A percentile compares a stretch with the other conserved stretches of the same genome.
Evolutionary conservation across 2,888 invertebrate species (phyloP).

Genomic region (Calliopum simillimum): DNA sequence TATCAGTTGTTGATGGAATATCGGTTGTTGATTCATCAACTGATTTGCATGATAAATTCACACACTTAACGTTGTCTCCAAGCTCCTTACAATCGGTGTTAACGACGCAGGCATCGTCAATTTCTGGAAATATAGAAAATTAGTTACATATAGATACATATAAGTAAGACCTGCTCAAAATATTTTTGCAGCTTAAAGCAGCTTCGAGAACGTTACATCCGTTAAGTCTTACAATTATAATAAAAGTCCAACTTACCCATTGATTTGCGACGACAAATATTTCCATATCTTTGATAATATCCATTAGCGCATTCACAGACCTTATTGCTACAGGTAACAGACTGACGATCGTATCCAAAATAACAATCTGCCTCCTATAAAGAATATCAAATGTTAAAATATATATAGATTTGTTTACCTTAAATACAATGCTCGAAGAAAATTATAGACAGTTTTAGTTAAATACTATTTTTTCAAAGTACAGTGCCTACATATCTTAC

Average conservation of each 20-base stretch:
- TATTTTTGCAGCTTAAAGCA: too few relatives aligned
- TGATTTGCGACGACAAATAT: conserved; percentile 67
- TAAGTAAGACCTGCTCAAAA: too few relatives aligned
- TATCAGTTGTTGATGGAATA: conserved; percentile 33
- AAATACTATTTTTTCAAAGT: too few relatives aligned
- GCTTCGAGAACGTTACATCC: too few relatives aligned
- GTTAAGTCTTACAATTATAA: too few relatives aligned
- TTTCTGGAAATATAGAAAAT: conserved; percentile 48
- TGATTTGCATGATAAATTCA: conserved; percentile 54
- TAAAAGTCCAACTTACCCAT: conserved; percentile 57
- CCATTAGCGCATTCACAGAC: conserved; percentile 65
- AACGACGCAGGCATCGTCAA: conserved; percentile 65
- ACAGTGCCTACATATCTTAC: background rate
- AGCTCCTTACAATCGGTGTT: conserved; percentile 63
- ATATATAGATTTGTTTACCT: background rate
- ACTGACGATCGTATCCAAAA: conserved; percentile 66
- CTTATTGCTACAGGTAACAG: conserved; percentile 62
- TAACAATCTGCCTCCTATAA: conserved; percentile 62
- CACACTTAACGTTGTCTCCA: conserved; percentile 58
- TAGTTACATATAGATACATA: background rate
- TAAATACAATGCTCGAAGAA: too few relatives aligned
- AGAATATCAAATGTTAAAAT: background rate
- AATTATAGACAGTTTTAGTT: too few relatives aligned
- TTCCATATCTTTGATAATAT: conserved; percentile 66
- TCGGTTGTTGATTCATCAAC: conserved; percentile 48